These are phyloP conservation scores for Tetropium fuscum DNA, from an alignment of 2,888 invertebrate species.

Conservation along the genomic window DNA sequence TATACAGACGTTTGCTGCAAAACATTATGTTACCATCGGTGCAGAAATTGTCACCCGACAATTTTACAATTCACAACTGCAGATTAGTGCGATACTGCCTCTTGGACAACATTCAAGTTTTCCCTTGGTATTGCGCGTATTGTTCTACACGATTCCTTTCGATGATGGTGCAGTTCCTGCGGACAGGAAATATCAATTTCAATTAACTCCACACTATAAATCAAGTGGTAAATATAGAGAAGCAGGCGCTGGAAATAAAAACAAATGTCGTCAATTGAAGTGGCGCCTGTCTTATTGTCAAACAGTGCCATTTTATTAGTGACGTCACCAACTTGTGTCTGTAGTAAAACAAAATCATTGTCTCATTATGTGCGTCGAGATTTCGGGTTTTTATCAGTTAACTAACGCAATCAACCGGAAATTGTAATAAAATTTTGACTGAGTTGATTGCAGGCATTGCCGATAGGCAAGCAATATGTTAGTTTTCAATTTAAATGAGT, in stretches of 20 bases:
- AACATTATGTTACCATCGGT: too few species aligned
- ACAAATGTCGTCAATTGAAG: constrained; percentile 64
- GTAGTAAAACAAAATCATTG: constrained; percentile 51
- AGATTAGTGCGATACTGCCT: too few species aligned
- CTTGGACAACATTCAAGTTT: too few species aligned
- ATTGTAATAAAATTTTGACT: too few species aligned
- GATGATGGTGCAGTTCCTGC: constrained; percentile 46
- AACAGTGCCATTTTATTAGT: constrained; percentile 54
- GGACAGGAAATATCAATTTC: constrained; percentile 65
- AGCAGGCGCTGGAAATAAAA: constrained; percentile 62
- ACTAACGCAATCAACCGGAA: not conserved
- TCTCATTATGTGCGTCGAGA: constrained; percentile 37
- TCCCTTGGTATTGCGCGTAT: too few species aligned
- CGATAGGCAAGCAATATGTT: too few species aligned
- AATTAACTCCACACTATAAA: constrained; percentile 64
- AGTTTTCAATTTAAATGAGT: too few species aligned
- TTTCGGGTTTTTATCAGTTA: constrained; percentile 21
- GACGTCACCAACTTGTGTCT: constrained; percentile 53
- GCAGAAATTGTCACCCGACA: too few species aligned
- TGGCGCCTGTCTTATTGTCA: constrained; percentile 64
- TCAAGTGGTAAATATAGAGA: constrained; percentile 64
- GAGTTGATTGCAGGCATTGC: too few species aligned
- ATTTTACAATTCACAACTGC: too few species aligned
- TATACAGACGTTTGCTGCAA: too few species aligned
- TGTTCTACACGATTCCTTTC: constrained; percentile 22